These are phyloP conservation scores for Camponotus vicinus DNA, from an alignment of 1,140 invertebrate species.

Conservation along the genomic window DNA sequence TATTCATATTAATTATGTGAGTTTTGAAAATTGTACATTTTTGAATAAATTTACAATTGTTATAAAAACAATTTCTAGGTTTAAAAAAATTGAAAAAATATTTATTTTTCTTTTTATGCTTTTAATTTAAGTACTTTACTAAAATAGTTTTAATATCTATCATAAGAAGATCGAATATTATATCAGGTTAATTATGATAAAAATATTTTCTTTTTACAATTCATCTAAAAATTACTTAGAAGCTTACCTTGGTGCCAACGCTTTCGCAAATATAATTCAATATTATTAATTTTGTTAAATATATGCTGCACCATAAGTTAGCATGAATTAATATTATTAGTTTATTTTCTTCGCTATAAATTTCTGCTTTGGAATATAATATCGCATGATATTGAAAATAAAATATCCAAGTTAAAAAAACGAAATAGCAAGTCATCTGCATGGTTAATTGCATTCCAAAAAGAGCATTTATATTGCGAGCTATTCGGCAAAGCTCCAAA, in stretches of 20 bases:
- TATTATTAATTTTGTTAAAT: background rate
- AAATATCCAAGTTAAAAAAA: background rate
- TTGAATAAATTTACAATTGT: too few species aligned
- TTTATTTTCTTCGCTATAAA: fast-evolving
- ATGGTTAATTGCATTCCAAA: slow-evolving; percentile 19
- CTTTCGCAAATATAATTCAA: slow-evolving; percentile 35
- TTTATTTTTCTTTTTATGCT: too few species aligned
- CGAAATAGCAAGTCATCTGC: background rate
- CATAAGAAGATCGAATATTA: background rate
- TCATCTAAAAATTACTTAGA: background rate
- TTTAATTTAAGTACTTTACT: too few species aligned
- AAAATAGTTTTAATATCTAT: too few species aligned
- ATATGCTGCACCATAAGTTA: background rate
- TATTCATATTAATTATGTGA: background rate
- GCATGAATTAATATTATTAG: background rate
- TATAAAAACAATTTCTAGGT: too few species aligned
- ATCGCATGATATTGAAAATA: background rate
- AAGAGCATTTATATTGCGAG: slow-evolving; percentile 16
- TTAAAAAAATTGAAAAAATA: too few species aligned
- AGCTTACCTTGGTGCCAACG: slow-evolving; percentile 29
- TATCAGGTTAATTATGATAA: background rate
- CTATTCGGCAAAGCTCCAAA: slow-evolving; percentile 27
- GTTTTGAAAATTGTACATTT: too few species aligned
- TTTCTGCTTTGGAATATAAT: background rate
- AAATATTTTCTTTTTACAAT: background rate